Percentiles rank a stretch among this genome's conserved stretches.
Conservation (phyloP, 2,113 vertebrate species). For the Actinemys pallida region DNA sequence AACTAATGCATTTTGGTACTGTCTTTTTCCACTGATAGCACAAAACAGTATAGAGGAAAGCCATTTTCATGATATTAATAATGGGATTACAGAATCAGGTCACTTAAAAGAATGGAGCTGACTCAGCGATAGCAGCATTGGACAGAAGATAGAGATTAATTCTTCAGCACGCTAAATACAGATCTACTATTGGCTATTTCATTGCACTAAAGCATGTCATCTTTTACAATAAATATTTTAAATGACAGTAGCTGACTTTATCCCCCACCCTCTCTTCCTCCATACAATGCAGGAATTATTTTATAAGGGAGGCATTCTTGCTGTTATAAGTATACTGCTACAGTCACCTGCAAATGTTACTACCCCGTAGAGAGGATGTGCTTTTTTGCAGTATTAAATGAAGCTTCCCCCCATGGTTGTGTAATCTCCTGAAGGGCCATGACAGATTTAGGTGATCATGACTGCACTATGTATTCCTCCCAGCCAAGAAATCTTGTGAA, state of each 20-base stretch:
- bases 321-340: slow-evolving; percentile 48
- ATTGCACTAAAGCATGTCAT: slow-evolving; percentile 48
- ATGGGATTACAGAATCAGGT: slow-evolving; percentile 86
- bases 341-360: not conserved
- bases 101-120: slow-evolving; percentile 83
- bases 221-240: slow-evolving; percentile 58
- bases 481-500: slow-evolving; percentile 48
- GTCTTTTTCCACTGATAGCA: slow-evolving; percentile 79
- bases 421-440: slow-evolving; percentile 56
- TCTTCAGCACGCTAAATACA: slow-evolving; percentile 61
- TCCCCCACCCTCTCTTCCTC: slow-evolving; percentile 1
- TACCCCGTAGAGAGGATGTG: not conserved
- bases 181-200: slow-evolving; percentile 68
- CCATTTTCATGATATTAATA: slow-evolving; percentile 86
- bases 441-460: slow-evolving; percentile 53
- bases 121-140: slow-evolving; percentile 74
- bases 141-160: slow-evolving; percentile 78
- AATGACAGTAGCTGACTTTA: slow-evolving; percentile 60
- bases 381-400: not conserved
- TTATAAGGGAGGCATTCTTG: not conserved
- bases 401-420: not conserved
- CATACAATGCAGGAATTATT: slow-evolving; percentile 29
- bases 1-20: slow-evolving; percentile 78
- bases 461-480: slow-evolving; percentile 46
- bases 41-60: slow-evolving; percentile 79